A percentile compares a stretch with the other conserved stretches of the same genome.
These are phyloP conservation scores for rabbit (Oryctolagus cuniculus) DNA, from an alignment of 2,113 vertebrate genomes.

Conservation along the genomic window DNA sequence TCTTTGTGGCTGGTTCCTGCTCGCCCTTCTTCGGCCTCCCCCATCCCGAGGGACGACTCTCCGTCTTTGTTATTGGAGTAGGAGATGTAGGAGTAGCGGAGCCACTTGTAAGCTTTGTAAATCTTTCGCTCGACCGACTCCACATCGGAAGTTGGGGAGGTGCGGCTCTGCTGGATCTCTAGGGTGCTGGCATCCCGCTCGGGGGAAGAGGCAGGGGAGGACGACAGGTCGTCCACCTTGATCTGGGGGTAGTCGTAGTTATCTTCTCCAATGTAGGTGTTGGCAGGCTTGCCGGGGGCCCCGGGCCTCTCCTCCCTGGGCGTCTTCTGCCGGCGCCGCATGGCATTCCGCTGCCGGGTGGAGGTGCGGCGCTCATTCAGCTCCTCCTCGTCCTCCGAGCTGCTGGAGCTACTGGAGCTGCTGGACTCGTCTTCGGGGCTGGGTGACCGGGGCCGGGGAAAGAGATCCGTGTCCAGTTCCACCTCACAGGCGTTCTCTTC, in stretches of 20 bases:
- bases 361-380: constrained; percentile 91
- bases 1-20: constrained; percentile 88
- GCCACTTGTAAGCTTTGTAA: constrained; percentile 92
- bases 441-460: constrained; percentile 94
- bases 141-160: constrained; percentile 87
- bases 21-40: constrained; percentile 87
- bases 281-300: constrained; percentile 79
- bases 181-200: constrained; percentile 85
- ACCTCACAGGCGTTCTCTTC: constrained; percentile 90
- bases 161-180: constrained; percentile 85
- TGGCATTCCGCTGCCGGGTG: constrained; percentile 93
- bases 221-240: constrained; percentile 93
- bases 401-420: constrained; percentile 93
- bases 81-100: constrained; percentile 91
- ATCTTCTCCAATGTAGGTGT: constrained; percentile 93
- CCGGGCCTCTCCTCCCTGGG: constrained; percentile 90
- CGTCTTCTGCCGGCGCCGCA: constrained; percentile 90
- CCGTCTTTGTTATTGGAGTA: constrained; percentile 89
- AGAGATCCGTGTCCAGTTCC: constrained; percentile 92
- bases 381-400: constrained; percentile 90
- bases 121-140: constrained; percentile 91
- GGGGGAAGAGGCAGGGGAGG: constrained; percentile 91
- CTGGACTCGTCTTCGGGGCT: constrained; percentile 95
- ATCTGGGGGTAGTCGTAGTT: constrained; percentile 95
- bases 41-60: constrained; percentile 85